Conservation (phyloP, 2,113 vertebrate genomes). For the Aramus guarauna region DNA sequence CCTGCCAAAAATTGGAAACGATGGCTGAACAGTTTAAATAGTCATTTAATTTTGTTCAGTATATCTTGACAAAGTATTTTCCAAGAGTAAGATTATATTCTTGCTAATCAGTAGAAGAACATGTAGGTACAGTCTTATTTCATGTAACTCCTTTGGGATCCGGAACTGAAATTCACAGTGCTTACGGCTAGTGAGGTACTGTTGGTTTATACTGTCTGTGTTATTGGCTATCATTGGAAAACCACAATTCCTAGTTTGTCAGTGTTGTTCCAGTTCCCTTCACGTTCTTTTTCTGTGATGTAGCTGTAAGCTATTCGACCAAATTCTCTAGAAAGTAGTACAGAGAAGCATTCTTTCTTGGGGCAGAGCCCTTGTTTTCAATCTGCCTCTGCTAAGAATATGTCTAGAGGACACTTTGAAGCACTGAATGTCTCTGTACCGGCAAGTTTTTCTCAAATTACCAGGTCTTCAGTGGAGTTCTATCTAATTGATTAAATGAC, state of each 20-base stretch:
- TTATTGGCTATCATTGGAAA: not conserved
- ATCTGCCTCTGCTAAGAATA: not conserved
- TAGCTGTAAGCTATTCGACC: not conserved
- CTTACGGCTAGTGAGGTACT: not conserved
- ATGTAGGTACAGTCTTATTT: not conserved
- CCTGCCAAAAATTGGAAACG: not conserved
- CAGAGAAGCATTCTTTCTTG: not conserved
- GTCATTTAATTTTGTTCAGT: not conserved
- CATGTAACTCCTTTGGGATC: not conserved
- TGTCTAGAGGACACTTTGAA: not conserved
- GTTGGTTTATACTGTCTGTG: not conserved
- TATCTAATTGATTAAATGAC: conserved; percentile 15
- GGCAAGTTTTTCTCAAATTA: conserved; percentile 1
- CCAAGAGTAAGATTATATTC: not conserved
- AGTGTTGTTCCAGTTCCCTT: not conserved
- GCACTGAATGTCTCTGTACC: not conserved
- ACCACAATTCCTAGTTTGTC: not conserved
- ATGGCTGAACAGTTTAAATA: not conserved
- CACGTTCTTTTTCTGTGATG: not conserved
- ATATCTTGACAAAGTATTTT: not conserved
- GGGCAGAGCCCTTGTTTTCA: not conserved
- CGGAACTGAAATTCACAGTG: not conserved
- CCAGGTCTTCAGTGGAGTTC: not conserved
- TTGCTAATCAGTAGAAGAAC: not conserved
- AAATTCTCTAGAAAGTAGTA: not conserved